phyloP scores from a whole-genome alignment of 2,888 invertebrate genomes.

The Portevinia maculata region DNA sequence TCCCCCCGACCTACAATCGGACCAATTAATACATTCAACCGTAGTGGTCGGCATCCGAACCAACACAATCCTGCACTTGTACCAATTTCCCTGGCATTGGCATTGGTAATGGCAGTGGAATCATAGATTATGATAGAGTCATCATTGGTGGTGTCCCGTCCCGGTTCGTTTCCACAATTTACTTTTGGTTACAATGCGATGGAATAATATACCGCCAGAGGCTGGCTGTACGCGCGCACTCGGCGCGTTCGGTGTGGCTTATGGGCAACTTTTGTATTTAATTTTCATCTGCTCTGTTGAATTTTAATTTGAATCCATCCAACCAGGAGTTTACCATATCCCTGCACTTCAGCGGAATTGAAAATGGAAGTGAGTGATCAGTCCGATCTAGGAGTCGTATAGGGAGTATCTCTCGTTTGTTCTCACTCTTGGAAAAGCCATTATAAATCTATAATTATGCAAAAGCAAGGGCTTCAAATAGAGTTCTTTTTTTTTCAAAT shows the following conservation, averaged over 20 bases:
- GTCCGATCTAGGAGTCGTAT: constrained; percentile 26
- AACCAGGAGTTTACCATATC: constrained; percentile 51
- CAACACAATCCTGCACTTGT: constrained; percentile 23
- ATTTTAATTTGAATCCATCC: constrained; percentile 73
- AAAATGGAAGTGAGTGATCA: constrained; percentile 50
- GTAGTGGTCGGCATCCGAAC: constrained; percentile 27
- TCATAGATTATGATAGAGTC: constrained; percentile 42
- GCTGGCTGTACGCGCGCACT: constrained; percentile 49
- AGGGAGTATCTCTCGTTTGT: neutral
- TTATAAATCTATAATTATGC: constrained; percentile 74
- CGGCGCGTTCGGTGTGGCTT: constrained; percentile 44
- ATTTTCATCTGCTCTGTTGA: constrained; percentile 73
- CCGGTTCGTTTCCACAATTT: constrained; percentile 41
- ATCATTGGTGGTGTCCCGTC: constrained; percentile 10
- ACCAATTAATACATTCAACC: constrained; percentile 65
- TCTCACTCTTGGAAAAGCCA: constrained; percentile 49
- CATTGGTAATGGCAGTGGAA: constrained; percentile 25
- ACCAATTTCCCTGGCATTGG: constrained; percentile 36
- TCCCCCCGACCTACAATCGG: constrained; percentile 24
- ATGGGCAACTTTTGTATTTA: constrained; percentile 73
- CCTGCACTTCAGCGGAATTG: constrained; percentile 11
- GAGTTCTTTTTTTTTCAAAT: constrained; percentile 51
- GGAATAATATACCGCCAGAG: constrained; percentile 53
- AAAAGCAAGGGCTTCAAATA: constrained; percentile 59
- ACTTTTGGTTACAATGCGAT: constrained; percentile 65